Evolutionary conservation across 1,140 invertebrate genomes (phyloP), one percentile per base, ranked within the genome.

Genomic region (Diploscapter pachys): DNA sequence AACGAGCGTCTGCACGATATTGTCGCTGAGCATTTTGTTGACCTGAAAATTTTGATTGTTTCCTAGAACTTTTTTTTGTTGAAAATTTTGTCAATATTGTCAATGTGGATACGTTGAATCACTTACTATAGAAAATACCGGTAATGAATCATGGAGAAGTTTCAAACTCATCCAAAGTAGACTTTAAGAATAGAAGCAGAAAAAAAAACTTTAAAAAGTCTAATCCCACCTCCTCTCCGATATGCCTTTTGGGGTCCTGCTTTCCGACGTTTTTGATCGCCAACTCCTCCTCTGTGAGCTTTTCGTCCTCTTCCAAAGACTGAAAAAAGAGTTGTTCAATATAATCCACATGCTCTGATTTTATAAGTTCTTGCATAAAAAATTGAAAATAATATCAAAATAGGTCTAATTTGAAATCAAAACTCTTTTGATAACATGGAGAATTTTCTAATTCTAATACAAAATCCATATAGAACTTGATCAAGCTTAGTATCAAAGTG

Each of bases 231-330:
- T 76, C 75, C 85, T 99, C 96, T 87, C 98, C 95, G 81, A 99
- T 89, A 91, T 99, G 97, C 78, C 97, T 90, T 88, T 99, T 99
- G n/a, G 97, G 97, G 88, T 99, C 96, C 83, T 97, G 93, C 89
- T 99, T 99, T 49, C 97, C 97, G 61, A 99, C 96, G 89, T 99
- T 99, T 86, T 99, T 99, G 81, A 99, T 98, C 11, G 96, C 96
- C 85, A 99, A 88, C 86, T 99, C 96, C 87, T 99, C 95, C 2
- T 94, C 93, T n/a, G 96, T 99, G 95, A 99, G 98, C 86, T 97
- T 98, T 86, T 99, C 96, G 87, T 99, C 97, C 83, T 99, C 97
- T 88, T 99, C 96, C 62, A 99, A 88, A 59, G 95, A 93, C 80
- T 83, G 57, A 8, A 66, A 72, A 78, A 49, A 13, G 72, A 79